Conservation (phyloP, 2,113 vertebrate genomes). For the Phaethornis superciliosus region DNA sequence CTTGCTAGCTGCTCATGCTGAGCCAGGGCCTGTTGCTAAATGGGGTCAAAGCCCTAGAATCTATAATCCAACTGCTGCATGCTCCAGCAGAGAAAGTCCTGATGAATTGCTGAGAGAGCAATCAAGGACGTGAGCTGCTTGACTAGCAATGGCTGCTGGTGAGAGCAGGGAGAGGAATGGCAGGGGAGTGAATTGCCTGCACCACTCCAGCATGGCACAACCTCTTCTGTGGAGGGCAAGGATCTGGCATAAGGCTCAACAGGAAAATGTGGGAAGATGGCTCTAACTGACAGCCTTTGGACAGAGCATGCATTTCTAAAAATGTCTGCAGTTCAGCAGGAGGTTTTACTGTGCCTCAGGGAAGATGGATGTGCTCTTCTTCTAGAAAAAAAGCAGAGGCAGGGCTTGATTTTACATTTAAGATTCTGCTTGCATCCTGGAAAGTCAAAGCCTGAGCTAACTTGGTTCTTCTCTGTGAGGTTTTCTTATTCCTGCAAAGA, state of each 20-base stretch:
- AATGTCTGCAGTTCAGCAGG: neutral
- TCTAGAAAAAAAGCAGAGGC: neutral
- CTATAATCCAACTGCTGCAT: neutral
- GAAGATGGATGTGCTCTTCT: conserved; percentile 15
- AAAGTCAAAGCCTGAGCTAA: neutral
- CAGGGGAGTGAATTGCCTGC: neutral
- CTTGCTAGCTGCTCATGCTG: neutral
- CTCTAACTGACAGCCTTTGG: neutral
- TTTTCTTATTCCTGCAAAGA: conserved; percentile 5
- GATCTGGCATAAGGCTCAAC: neutral
- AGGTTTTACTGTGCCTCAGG: conserved; percentile 5
- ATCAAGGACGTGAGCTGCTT: neutral
- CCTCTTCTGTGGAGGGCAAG: neutral
- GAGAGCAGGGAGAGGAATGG: neutral
- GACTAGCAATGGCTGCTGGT: neutral
- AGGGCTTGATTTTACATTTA: conserved; percentile 1
- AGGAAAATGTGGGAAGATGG: neutral
- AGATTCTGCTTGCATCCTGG: conserved; percentile 15
- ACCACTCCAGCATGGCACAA: neutral
- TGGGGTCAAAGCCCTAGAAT: neutral
- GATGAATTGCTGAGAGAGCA: neutral
- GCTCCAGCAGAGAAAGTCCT: neutral
- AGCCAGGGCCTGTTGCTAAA: neutral
- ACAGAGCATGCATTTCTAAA: neutral
- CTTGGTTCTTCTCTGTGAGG: neutral